A percentile compares a stretch with the other conserved stretches of the same genome.
phyloP scores from a whole-genome alignment of 2,113 vertebrate species.

The Megalops atlanticus region DNA sequence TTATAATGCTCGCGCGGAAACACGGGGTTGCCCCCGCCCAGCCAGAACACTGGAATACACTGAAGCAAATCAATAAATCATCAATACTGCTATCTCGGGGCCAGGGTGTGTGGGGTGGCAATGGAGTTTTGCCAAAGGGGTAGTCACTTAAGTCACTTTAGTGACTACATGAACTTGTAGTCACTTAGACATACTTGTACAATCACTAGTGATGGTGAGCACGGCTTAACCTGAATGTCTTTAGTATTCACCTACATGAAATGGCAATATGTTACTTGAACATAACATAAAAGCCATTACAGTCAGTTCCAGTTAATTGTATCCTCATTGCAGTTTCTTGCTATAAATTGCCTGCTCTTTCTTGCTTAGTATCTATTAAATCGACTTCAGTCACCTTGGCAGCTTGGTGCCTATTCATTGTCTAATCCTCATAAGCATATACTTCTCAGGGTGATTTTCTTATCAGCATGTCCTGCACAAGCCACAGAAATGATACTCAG shows the following conservation, averaged over 20 bases:
- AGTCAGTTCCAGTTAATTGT: background rate
- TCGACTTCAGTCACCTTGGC: background rate
- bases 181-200: too few relatives aligned
- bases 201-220: too few relatives aligned
- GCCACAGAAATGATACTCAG: conserved; percentile 3
- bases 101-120: too few relatives aligned
- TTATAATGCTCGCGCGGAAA: too few relatives aligned
- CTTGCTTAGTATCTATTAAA: background rate
- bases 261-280: background rate
- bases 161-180: too few relatives aligned
- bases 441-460: background rate
- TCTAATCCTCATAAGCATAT: background rate
- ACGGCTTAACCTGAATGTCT: background rate
- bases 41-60: too few relatives aligned
- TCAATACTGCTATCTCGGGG: too few relatives aligned
- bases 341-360: background rate
- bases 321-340: background rate
- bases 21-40: too few relatives aligned
- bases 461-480: background rate
- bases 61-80: too few relatives aligned
- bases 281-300: too few relatives aligned
- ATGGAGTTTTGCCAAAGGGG: too few relatives aligned
- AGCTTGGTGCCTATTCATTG: background rate
- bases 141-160: too few relatives aligned
- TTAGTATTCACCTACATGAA: background rate